Conservation (phyloP, 2,888 invertebrate genomes). For the Andrena bicolor region DNA sequence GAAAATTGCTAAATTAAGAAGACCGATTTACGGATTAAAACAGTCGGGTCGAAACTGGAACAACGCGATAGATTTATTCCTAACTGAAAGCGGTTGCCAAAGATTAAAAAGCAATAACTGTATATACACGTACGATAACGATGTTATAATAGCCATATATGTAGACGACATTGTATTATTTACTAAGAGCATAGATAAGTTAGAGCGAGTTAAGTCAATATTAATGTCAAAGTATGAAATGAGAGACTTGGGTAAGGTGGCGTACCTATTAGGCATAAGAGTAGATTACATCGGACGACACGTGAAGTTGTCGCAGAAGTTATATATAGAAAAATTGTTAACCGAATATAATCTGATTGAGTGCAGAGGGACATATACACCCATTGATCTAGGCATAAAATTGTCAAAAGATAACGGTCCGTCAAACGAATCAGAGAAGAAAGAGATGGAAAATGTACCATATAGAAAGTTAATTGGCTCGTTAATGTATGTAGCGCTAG, state of each 20-base stretch:
- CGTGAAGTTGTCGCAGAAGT: slow-evolving; percentile 17
- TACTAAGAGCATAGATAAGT: neutral
- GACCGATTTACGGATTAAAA: slow-evolving; percentile 32
- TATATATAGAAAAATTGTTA: slow-evolving; percentile 20
- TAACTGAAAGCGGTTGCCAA: slow-evolving; percentile 11
- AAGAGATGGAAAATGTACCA: neutral
- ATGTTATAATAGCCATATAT: slow-evolving; percentile 21
- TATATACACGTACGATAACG: neutral
- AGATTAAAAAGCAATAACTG: slow-evolving; percentile 26
- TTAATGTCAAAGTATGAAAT: slow-evolving; percentile 30
- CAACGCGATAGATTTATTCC: neutral
- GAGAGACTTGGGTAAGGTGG: slow-evolving; percentile 29
- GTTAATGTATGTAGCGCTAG: neutral
- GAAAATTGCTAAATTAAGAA: slow-evolving; percentile 20
- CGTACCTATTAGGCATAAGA: slow-evolving; percentile 39
- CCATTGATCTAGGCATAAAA: slow-evolving; percentile 14
- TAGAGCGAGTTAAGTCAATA: slow-evolving; percentile 13
- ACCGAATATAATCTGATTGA: neutral
- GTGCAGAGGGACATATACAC: slow-evolving; percentile 10
- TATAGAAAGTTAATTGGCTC: neutral
- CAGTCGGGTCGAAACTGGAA: slow-evolving; percentile 33
- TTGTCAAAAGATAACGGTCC: slow-evolving; percentile 12
- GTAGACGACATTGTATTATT: slow-evolving; percentile 38
- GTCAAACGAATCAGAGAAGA: neutral
- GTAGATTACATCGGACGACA: neutral